Evolutionary conservation across 2,888 invertebrate species (phyloP).

Genomic region (Cordilura impudica): DNA sequence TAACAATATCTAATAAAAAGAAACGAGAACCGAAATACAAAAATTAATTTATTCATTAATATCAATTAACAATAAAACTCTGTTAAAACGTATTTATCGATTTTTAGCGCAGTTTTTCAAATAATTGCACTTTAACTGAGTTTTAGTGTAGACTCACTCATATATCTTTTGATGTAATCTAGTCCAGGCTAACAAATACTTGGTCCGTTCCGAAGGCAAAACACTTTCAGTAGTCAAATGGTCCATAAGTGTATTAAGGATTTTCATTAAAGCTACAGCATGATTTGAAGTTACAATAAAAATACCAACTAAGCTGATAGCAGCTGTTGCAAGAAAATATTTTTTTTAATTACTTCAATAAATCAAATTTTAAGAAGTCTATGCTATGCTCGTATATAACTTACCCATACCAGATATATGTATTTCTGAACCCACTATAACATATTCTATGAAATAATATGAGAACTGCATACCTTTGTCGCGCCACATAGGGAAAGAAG

Average conservation of each 20-base stretch:
- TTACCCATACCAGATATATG: slow-evolving; percentile 44
- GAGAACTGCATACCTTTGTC: slow-evolving; percentile 38
- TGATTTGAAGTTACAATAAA: slow-evolving; percentile 48
- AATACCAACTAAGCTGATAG: slow-evolving; percentile 47
- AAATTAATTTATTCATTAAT: too few relatives aligned
- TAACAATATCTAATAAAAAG: slow-evolving; percentile 37
- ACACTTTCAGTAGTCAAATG: slow-evolving; percentile 41
- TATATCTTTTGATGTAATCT: slow-evolving; percentile 47
- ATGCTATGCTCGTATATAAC: too few relatives aligned
- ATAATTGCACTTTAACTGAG: too few relatives aligned
- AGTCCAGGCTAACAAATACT: slow-evolving; percentile 50
- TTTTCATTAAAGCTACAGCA: slow-evolving; percentile 45
- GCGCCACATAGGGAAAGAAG: slow-evolving; percentile 44
- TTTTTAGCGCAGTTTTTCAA: too few relatives aligned
- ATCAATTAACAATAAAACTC: too few relatives aligned
- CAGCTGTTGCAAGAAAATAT: slow-evolving; percentile 14
- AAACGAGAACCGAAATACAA: too few relatives aligned
- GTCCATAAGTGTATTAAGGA: slow-evolving; percentile 35
- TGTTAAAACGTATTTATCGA: too few relatives aligned
- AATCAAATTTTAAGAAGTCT: too few relatives aligned
- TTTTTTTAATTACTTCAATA: too few relatives aligned
- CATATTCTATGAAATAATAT: slow-evolving; percentile 42
- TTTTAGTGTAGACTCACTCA: slow-evolving; percentile 19
- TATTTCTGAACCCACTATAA: slow-evolving; percentile 23
- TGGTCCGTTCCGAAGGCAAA: slow-evolving; percentile 26